A percentile compares a stretch with the other conserved stretches of the same genome.
Conservation (phyloP, 2,113 vertebrate genomes). For the Zapornia atra region DNA sequence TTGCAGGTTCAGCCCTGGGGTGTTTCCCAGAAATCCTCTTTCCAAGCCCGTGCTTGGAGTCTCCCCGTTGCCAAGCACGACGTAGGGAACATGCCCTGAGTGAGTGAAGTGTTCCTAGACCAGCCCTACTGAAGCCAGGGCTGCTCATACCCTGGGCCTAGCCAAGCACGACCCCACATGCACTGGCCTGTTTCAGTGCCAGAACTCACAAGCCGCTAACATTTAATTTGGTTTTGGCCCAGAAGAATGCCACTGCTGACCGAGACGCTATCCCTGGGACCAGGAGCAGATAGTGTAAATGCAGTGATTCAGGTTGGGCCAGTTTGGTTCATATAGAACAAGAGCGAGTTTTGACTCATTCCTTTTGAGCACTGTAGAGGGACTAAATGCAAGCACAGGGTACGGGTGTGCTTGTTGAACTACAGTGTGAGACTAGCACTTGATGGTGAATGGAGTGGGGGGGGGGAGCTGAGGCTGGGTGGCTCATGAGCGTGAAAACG, state of each 20-base stretch:
- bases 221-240: background rate
- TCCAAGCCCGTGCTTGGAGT: background rate
- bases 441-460: background rate
- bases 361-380: background rate
- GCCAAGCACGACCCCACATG: background rate
- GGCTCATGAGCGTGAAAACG: background rate
- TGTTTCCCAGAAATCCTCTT: background rate
- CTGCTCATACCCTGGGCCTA: background rate
- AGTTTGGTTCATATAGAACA: background rate
- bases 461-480: background rate
- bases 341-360: background rate
- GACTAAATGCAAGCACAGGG: background rate
- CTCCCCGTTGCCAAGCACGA: accelerated
- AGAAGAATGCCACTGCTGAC: background rate
- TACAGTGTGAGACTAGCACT: background rate
- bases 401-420: background rate
- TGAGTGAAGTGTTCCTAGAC: background rate
- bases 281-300: background rate
- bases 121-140: background rate
- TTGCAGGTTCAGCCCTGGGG: background rate
- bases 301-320: background rate
- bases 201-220: accelerated
- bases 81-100: background rate
- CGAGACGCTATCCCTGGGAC: accelerated
- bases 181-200: accelerated